Base-by-base conservation (phyloP, 2,797 vertebrate species). In the Chaetodon trifasciatus region DNA sequence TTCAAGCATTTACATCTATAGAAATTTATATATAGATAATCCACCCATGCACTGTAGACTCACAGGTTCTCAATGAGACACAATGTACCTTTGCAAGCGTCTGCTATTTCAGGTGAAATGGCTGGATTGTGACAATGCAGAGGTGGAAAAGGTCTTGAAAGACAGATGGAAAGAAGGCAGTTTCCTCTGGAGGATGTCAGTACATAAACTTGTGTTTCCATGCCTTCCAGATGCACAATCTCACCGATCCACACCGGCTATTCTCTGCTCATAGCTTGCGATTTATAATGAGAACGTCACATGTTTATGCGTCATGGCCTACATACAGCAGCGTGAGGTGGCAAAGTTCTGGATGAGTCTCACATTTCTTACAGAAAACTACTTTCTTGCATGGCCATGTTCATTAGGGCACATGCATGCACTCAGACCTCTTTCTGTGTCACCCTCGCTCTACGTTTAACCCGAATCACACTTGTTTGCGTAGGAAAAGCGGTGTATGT, bases 401-500 rank as follows among this genome's bases (percentile, higher is more conserved):
- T 57, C 0, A 10, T 76, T 40, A 4, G 32, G 40, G 28, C 28
- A 53, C 10, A 23, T 70, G 32, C 62, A 44, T 40, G 23, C 37
- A 63, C 68, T 78, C 28, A 52, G 52, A 74, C 23, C 52, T 21
- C 46, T 66, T 65, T 71, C 61, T 73, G 19, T 78, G 82, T 82
- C 80, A 76, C 52, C 23, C 60, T 60, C 37, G 50, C 73, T 80
- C 62, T 71, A 67, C 83, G 65, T 82, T 90, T 77, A 81, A 85
- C 62, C 76, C 21, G 42, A 86, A 75, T 70, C 69, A 61, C 77
- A 82, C 70, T 76, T 78, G 84, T 93, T 88, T 79, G 67, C 74
- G 73, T 42, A 70, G 58, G 56, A 75, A 84, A 60, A 56, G 40
- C 6, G 11, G 32, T 24, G 24, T 63, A 42, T 63, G 52, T 44